These are phyloP conservation scores for Piprites chloris DNA, from an alignment of 2,113 vertebrate genomes.

Conservation along the genomic window DNA sequence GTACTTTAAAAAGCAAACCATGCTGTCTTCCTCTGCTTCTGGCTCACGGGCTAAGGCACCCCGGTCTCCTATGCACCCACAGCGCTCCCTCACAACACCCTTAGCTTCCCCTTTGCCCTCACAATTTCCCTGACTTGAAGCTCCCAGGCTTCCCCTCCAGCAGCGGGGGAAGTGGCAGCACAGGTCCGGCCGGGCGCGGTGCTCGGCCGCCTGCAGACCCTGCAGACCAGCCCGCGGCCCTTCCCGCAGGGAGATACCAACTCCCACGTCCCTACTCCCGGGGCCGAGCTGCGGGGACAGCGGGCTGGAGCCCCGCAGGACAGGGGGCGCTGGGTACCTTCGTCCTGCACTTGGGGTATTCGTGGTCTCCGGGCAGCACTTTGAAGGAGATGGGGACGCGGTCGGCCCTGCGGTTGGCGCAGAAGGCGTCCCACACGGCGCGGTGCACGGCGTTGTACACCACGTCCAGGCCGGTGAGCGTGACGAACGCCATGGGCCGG, in stretches of 20 bases:
- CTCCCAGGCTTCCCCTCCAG: accelerated
- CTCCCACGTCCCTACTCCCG: not conserved
- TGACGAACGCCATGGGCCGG: slow-evolving; percentile 96
- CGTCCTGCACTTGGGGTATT: slow-evolving; percentile 95
- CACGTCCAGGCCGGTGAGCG: slow-evolving; percentile 92
- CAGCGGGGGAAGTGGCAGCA: accelerated
- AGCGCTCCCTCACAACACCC: not conserved
- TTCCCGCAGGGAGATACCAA: accelerated
- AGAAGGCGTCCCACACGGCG: slow-evolving; percentile 98
- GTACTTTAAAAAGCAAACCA: not conserved
- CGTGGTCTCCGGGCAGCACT: slow-evolving; percentile 94
- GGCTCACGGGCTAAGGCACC: not conserved
- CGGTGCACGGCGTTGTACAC: slow-evolving; percentile 94
- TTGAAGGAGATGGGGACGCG: slow-evolving; percentile 97
- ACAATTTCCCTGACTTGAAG: accelerated
- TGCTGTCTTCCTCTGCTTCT: not conserved
- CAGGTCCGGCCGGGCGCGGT: accelerated
- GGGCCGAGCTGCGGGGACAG: not conserved
- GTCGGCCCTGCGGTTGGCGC: slow-evolving; percentile 92
- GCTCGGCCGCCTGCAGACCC: accelerated
- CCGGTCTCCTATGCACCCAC: accelerated
- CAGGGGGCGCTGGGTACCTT: slow-evolving; percentile 79
- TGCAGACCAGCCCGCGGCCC: not conserved
- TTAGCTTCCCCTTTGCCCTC: not conserved
- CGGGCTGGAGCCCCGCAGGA: not conserved